Base-by-base conservation (phyloP, 2,797 vertebrate species). In the Phyllotis vaccarum region DNA sequence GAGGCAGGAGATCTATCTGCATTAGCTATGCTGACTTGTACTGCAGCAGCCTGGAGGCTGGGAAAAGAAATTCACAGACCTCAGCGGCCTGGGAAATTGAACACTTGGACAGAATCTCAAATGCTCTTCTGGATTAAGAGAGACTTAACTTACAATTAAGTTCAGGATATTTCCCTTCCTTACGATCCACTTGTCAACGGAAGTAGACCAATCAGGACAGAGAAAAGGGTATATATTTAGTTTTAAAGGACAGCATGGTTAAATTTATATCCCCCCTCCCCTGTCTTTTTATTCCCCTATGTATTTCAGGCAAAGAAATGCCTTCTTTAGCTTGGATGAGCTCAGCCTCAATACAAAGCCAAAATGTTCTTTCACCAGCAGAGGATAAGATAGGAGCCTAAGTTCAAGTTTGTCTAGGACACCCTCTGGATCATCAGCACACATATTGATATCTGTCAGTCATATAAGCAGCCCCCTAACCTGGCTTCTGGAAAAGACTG, bases 91-190 rank as follows among this genome's bases (percentile, higher is more conserved):
- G 98, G 94, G 98, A 98, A 98, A 98, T 98, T 97, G 96, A 97
- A 98, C 95, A 96, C 99, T 98, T 96, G 98, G 98, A 97, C 98
- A 98, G 98, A 98, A 99, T 98, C 98, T 98, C 98, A 99, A 99
- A 98, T 98, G 99, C 99, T 99, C 99, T 99, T 99, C 99, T 98
- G 99, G 99, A 99, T 99, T 98, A 98, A 64, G 98, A 99, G 98
- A 99, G 99, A 98, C 98, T 99, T 98, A 99, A 99, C 98, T 99
- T 98, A 98, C 99, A 99, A 99, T 99, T 99, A 99, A 99, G 99
- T 99, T 98, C 96, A 98, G 98, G 99, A 99, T 99, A 99, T 99
- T 99, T 98, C 99, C 99, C 98, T 99, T 99, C 99, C 98, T 98
- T 97, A 96, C 82, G 93, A 97, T 97, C 96, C 82, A 93, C 98